These are phyloP conservation scores for Drosophila eohydei DNA, from an alignment of 2,888 invertebrate species.

Conservation along the genomic window DNA sequence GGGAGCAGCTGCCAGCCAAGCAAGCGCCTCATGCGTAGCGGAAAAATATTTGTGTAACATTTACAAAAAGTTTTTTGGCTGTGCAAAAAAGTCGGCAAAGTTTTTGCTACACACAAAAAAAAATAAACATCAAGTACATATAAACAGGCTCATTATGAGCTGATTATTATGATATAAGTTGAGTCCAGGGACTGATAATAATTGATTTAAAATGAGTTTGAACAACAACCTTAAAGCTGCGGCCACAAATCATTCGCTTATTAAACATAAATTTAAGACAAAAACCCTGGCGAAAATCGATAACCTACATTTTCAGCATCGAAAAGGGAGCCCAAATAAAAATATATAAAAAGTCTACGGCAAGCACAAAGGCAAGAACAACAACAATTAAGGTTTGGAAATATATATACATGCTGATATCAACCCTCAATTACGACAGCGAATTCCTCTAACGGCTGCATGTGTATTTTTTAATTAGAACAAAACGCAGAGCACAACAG, in stretches of 20 bases:
- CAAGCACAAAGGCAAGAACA: conserved; percentile 63
- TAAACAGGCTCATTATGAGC: conserved; percentile 48
- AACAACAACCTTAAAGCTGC: neutral
- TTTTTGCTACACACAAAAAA: conserved; percentile 38
- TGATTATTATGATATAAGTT: conserved; percentile 35
- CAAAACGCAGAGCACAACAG: conserved; percentile 28
- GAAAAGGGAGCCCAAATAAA: conserved; percentile 45
- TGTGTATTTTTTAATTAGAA: conserved; percentile 65
- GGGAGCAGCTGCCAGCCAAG: conserved; percentile 6
- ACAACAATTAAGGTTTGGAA: conserved; percentile 67
- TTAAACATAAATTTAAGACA: conserved; percentile 48
- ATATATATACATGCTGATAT: conserved; percentile 44
- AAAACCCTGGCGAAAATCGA: conserved; percentile 60
- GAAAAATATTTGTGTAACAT: conserved; percentile 44
- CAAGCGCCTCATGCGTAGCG: conserved; percentile 11
- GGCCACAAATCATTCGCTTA: conserved; percentile 13
- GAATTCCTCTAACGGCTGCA: conserved; percentile 36
- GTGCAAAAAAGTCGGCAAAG: conserved; percentile 43
- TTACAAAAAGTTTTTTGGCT: conserved; percentile 41
- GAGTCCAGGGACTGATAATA: conserved; percentile 15
- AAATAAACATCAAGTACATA: conserved; percentile 14
- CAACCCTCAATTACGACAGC: conserved; percentile 68
- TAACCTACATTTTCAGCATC: conserved; percentile 66
- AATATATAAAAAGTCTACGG: conserved; percentile 23
- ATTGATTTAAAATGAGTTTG: conserved; percentile 28